Percentiles rank a stretch among this genome's conserved stretches.
phyloP scores from a whole-genome alignment of 2,797 vertebrate genomes.

The Bufotes viridis region DNA sequence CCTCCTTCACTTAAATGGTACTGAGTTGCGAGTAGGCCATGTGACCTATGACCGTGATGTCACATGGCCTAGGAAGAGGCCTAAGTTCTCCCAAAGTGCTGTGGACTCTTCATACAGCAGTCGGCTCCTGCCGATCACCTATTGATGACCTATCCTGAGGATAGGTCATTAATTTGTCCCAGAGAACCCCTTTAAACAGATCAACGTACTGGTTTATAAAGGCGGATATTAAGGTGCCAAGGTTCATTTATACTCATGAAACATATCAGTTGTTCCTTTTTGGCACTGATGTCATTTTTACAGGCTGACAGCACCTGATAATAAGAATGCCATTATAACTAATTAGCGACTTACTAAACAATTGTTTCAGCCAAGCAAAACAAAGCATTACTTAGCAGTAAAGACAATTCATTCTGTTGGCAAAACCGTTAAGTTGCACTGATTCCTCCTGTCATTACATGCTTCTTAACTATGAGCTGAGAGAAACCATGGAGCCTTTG shows the following conservation, averaged over 20 bases:
- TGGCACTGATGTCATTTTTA: conserved; percentile 13
- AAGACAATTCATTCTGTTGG: conserved; percentile 66
- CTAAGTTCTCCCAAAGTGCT: no score
- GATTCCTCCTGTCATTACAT: conserved; percentile 80
- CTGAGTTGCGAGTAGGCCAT: no score
- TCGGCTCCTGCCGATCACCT: no score
- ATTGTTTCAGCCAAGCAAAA: conserved; percentile 48
- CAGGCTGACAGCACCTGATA: conserved; percentile 31
- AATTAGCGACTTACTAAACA: conserved; percentile 44
- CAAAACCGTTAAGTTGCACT: conserved; percentile 77
- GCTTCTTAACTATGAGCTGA: conserved; percentile 79
- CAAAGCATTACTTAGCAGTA: conserved; percentile 48
- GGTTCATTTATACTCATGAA: neutral
- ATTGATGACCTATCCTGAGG: no score
- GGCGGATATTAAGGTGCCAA: neutral
- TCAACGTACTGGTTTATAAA: neutral
- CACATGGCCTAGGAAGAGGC: no score
- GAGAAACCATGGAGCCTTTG: conserved; percentile 80
- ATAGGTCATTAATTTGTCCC: no score
- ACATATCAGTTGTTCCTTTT: neutral
- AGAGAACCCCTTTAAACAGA: neutral
- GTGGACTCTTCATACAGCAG: no score
- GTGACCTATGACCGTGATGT: no score
- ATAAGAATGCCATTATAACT: conserved; percentile 49
- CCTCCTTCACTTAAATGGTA: no score